phyloP scores from a whole-genome alignment of 1,140 invertebrate genomes.

The Bombus pascuorum region DNA sequence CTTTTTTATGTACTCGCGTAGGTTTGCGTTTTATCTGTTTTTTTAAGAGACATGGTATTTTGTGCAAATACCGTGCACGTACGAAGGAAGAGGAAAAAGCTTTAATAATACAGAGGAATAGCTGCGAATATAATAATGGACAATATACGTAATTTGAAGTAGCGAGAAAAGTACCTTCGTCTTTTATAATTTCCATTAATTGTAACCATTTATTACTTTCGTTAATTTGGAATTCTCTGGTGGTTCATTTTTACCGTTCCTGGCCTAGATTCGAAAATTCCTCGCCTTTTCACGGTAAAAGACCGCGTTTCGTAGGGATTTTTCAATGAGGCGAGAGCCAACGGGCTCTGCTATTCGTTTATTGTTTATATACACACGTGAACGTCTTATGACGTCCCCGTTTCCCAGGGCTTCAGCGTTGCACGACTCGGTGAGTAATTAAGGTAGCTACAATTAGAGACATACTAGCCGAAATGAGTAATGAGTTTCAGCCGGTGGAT shows the following conservation, averaged over 20 bases:
- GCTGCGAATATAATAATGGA: too few species aligned
- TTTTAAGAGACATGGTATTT: background rate
- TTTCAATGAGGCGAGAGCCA: slow-evolving; percentile 14
- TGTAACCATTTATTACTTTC: background rate
- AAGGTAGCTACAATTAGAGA: slow-evolving; percentile 54
- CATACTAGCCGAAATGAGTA: slow-evolving; percentile 48
- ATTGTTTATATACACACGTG: slow-evolving; percentile 41
- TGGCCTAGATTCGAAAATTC: background rate
- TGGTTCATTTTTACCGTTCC: background rate
- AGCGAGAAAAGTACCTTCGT: background rate
- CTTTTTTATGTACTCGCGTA: background rate
- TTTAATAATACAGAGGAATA: background rate
- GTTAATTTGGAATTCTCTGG: background rate
- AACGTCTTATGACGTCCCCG: slow-evolving; percentile 34
- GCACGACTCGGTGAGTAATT: slow-evolving; percentile 43
- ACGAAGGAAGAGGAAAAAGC: background rate
- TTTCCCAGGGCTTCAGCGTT: slow-evolving; percentile 23
- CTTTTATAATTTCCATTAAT: background rate
- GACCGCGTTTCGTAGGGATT: background rate
- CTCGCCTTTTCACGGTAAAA: background rate
- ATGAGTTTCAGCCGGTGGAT: slow-evolving; percentile 46
- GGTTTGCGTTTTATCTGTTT: background rate
- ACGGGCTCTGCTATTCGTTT: slow-evolving; percentile 13
- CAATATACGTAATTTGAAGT: too few species aligned
- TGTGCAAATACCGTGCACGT: too few species aligned